Evolutionary conservation across 2,888 invertebrate genomes (phyloP), one percentile per base, ranked within the genome.

Genomic region (Nesidiocoris tenuis): DNA sequence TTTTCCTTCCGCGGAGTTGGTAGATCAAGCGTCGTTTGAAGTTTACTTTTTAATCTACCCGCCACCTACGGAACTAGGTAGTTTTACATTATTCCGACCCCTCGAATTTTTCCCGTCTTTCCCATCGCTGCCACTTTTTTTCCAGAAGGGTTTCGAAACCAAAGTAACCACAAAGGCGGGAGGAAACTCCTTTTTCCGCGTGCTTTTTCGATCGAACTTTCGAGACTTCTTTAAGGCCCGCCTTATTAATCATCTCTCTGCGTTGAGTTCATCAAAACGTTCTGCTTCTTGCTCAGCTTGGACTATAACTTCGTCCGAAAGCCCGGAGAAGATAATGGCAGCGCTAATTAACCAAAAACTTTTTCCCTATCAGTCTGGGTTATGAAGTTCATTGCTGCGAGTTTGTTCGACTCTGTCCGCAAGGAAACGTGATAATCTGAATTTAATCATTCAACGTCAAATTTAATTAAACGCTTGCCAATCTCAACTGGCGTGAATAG

Each of bases 221-320:
- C 54, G 55, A 67, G 56, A 67, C 67, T 67, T 67, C 54, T 67
- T 22, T 55, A 54, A 67, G 65, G 55, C 19, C 23, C 54, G 23
- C 12, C 67, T 67, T 67, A 67, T 67, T 67, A 67, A 67, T 67
- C 54, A 67, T 67, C 39, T 39, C n/a, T n/a, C 67, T 56, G 55
- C 67, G 67, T 67, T 39, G 9, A 56, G 55, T 67, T 67, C 67
- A 67, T 67, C 67, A 67, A 12, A 19, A 19, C 56, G 56, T 55
- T 55, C 65, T 55, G 55, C 67, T 67, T 67, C 67, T 55, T 56
- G 3, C 39, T 39, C 39, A 39, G 39, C 39, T 39, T 39, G 5
- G 39, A 39, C 39, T 39, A 12, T 39, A n/a, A n/a, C n/a, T n/a
- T n/a, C n/a, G n/a, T n/a, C n/a, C n/a, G n/a, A n/a, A n/a, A n/a